phyloP scores from a whole-genome alignment of 2,888 invertebrate species.

The Nudaria mundana region DNA sequence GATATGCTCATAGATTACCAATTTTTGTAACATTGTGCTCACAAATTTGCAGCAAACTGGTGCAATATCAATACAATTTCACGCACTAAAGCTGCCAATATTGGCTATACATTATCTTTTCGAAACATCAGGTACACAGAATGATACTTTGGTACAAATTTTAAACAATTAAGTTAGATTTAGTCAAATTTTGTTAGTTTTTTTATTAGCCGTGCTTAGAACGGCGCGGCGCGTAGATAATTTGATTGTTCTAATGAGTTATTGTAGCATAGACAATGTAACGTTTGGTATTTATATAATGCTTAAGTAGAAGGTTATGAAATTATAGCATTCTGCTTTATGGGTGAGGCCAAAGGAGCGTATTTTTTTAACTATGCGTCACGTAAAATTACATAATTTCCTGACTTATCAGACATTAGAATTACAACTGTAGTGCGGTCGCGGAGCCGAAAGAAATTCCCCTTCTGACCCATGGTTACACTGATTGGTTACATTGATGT shows the following conservation, averaged over 20 bases:
- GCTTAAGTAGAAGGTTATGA: no score
- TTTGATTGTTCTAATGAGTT: no score
- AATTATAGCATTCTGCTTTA: no score
- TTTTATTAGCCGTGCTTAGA: neutral
- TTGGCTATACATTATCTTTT: constrained; percentile 10
- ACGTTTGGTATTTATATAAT: neutral
- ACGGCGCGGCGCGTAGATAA: neutral
- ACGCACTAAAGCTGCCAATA: constrained; percentile 26
- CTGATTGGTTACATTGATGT: no score
- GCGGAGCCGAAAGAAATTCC: no score
- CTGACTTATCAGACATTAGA: no score
- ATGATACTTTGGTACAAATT: constrained; percentile 55
- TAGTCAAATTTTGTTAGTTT: neutral
- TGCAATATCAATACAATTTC: constrained; percentile 16
- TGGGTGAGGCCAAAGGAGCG: no score
- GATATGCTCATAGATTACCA: constrained; percentile 33
- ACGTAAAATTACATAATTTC: no score
- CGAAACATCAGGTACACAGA: constrained; percentile 45
- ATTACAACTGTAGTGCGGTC: no score
- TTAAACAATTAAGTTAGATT: constrained; percentile 23
- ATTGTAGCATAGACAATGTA: no score
- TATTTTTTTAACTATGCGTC: no score
- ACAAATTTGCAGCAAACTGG: constrained; percentile 27
- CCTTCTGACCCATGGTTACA: no score
- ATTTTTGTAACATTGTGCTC: constrained; percentile 31